These are phyloP conservation scores for Hyposmocoma kahamanoa DNA, from an alignment of 1,140 invertebrate genomes.

Conservation along the genomic window DNA sequence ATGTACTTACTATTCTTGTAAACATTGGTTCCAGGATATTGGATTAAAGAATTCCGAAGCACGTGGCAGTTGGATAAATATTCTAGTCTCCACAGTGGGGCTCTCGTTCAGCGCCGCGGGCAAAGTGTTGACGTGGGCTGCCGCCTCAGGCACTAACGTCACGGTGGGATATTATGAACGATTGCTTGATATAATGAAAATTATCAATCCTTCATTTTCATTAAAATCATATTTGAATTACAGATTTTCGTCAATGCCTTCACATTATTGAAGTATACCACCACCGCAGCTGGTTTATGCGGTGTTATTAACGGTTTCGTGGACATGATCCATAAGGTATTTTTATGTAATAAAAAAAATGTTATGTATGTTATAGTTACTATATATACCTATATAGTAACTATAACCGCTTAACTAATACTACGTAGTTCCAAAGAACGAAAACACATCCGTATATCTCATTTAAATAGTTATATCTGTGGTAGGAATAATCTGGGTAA, in stretches of 20 bases:
- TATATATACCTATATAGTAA: no score
- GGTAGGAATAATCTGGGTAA: no score
- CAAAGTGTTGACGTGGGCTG: slow-evolving; percentile 12
- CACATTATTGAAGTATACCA: slow-evolving; percentile 11
- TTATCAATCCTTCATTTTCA: no score
- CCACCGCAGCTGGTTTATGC: slow-evolving; percentile 8
- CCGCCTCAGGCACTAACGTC: slow-evolving; percentile 13
- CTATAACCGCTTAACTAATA: no score
- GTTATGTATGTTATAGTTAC: no score
- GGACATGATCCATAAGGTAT: slow-evolving; percentile 16
- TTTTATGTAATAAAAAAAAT: no score
- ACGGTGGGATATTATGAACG: no score
- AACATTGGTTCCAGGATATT: slow-evolving; percentile 17
- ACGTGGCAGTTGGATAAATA: slow-evolving; percentile 14
- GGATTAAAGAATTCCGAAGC: slow-evolving; percentile 6
- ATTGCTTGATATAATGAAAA: no score
- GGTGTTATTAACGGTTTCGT: slow-evolving; percentile 12
- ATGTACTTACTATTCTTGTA: no score
- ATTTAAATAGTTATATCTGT: no score
- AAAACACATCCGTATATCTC: no score
- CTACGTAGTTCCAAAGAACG: no score
- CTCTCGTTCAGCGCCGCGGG: slow-evolving; percentile 12
- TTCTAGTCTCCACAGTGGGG: slow-evolving; percentile 11
- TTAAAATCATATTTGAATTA: slow-evolving; percentile 2
- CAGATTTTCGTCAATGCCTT: slow-evolving; percentile 16